Conservation (phyloP, 2,888 invertebrate species). For the Tyria jacobaeae region DNA sequence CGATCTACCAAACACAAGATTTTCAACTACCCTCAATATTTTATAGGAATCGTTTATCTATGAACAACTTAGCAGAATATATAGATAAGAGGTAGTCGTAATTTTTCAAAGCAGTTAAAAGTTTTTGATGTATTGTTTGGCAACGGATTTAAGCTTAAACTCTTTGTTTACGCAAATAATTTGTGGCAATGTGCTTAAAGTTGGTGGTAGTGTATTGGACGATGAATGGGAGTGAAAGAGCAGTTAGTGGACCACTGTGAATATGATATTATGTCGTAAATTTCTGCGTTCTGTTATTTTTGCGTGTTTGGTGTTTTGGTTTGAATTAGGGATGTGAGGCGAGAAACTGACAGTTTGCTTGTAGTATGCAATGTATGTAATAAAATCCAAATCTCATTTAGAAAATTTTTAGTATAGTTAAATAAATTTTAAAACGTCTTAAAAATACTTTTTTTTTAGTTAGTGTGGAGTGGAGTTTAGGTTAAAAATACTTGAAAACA, state of each 20-base stretch:
- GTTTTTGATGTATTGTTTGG: slow-evolving; percentile 46
- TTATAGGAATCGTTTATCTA: slow-evolving; percentile 42
- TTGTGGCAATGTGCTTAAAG: slow-evolving; percentile 28
- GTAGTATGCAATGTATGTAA: too few species aligned
- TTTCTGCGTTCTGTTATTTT: not conserved
- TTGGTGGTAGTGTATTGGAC: slow-evolving; percentile 13
- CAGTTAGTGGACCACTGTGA: not conserved
- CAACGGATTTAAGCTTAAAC: slow-evolving; percentile 30
- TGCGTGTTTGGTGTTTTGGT: not conserved
- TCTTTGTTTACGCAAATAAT: slow-evolving; percentile 39
- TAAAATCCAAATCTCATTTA: too few species aligned
- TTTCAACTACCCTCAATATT: slow-evolving; percentile 43
- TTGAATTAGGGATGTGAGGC: not conserved
- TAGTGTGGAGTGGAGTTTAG: too few species aligned
- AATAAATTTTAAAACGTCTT: too few species aligned
- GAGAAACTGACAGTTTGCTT: not conserved
- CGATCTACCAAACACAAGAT: slow-evolving; percentile 37
- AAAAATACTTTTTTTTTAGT: too few species aligned
- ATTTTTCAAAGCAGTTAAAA: slow-evolving; percentile 43
- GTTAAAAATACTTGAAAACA: too few species aligned
- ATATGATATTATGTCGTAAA: slow-evolving; percentile 4
- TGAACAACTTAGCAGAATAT: slow-evolving; percentile 39
- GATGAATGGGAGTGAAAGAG: not conserved
- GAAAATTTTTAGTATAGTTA: too few species aligned
- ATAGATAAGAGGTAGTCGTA: slow-evolving; percentile 35